phyloP scores from a whole-genome alignment of 2,797 vertebrate genomes.

The Selene dorsalis region DNA sequence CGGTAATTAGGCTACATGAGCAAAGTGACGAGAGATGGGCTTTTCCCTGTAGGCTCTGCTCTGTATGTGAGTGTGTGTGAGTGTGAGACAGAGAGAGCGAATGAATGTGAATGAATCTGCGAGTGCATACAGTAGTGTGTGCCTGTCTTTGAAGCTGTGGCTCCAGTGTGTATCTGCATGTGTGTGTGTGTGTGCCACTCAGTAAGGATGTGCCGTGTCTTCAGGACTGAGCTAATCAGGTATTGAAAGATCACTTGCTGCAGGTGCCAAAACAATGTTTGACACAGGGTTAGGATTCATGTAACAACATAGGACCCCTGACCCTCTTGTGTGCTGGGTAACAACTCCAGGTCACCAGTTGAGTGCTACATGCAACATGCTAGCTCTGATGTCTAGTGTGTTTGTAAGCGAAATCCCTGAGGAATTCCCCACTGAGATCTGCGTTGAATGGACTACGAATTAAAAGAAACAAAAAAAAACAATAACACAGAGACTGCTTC shows the following conservation, averaged over 20 bases:
- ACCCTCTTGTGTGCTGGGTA: conserved; percentile 50
- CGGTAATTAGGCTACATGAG: conserved; percentile 85
- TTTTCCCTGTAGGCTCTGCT: conserved; percentile 78
- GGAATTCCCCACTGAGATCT: conserved; percentile 25
- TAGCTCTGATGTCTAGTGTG: conserved; percentile 29
- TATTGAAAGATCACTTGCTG: conserved; percentile 73
- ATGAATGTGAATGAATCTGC: conserved; percentile 67
- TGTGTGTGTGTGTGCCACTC: conserved; percentile 13
- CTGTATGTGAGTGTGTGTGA: conserved; percentile 54
- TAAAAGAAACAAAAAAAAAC: conserved; percentile 21
- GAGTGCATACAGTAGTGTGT: conserved; percentile 53
- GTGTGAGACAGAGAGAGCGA: conserved; percentile 30
- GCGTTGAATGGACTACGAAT: conserved; percentile 27
- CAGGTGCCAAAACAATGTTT: conserved; percentile 75
- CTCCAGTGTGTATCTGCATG: conserved; percentile 24
- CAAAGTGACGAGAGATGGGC: conserved; percentile 79
- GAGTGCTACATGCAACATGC: conserved; percentile 40
- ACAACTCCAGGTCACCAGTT: conserved; percentile 56
- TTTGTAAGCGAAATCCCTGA: conserved; percentile 21
- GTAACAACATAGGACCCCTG: conserved; percentile 67
- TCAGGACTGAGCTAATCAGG: conserved; percentile 71
- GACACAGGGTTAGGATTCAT: conserved; percentile 59
- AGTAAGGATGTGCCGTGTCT: conserved; percentile 57
- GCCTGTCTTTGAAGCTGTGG: conserved; percentile 39
- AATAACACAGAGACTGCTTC: conserved; percentile 42